Base-by-base conservation (phyloP, 2,113 vertebrate genomes). In the Neolamprologus kungweensis region DNA sequence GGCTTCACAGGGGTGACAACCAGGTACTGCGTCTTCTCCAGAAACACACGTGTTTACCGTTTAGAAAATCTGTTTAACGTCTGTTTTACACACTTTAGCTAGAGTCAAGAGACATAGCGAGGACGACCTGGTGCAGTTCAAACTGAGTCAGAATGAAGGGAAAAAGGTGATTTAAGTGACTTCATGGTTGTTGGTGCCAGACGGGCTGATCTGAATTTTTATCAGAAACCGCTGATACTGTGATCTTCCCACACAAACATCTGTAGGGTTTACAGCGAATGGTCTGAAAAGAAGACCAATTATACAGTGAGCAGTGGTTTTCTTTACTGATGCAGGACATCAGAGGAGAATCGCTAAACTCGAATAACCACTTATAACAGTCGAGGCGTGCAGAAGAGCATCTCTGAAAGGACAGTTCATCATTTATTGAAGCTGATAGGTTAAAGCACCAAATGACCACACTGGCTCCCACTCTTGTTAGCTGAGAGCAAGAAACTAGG, bases 1-100 rank as follows among this genome's bases (percentile, higher is more conserved):
- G 98, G 98, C 93, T 99, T 9, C 45, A 93, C n/a, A 94, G 82
- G 88, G 97, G 98, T 58, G 79, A 91, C 80, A 99, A 99, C 33
- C 93, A 98, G 97, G 98, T 98, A 89, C 8, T 8, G 8, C 19
- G 9, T 58, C 45, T 57, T 28, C 23, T 47, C 21, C 31, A 2
- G 10, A 65, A 33, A 12, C 60, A 13, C 21, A n/a, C 14, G 13
- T 16, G 37, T 4, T 80, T 65, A n/a, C 17, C 2, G 7, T 78
- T 31, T 78, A 33, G 26, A 31, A 31, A 28, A 78, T 78, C 16
- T 31, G 16, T 50, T 50, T 78, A 78, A 78, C 31, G 42, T 31
- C 4, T 12, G 10, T 78, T 50, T 31, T 78, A 5, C 42, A 31
- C 42, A 31, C 45, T 78, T 78, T 50, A 47, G 40, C 40, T 26